Evolutionary conservation across 2,888 invertebrate genomes (phyloP).

Genomic region (Cerceris ruficornis): DNA sequence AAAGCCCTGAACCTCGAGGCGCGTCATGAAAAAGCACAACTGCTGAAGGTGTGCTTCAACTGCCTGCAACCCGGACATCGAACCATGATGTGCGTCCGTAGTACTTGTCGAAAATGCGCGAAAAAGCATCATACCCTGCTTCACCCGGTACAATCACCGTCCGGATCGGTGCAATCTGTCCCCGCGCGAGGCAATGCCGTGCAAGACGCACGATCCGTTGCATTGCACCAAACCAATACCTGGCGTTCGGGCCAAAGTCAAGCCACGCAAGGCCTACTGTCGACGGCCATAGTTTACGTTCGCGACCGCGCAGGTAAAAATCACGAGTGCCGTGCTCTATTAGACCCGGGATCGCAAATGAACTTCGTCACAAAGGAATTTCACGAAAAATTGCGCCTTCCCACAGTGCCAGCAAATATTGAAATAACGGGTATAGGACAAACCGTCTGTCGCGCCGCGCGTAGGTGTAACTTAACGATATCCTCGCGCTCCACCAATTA

Average conservation of each 20-base stretch:
- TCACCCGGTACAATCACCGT: too few relatives aligned
- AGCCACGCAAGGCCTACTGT: background rate
- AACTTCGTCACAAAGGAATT: background rate
- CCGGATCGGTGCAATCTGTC: too few relatives aligned
- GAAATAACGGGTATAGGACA: background rate
- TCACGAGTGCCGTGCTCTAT: background rate
- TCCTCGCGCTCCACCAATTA: too few relatives aligned
- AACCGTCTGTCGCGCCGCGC: background rate
- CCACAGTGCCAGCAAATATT: background rate
- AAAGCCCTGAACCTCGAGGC: too few relatives aligned
- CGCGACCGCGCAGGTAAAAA: background rate
- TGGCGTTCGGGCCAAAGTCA: background rate
- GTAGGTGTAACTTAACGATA: background rate
- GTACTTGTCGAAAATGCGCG: background rate
- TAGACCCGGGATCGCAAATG: slow-evolving; percentile 1
- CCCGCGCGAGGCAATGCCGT: too few relatives aligned
- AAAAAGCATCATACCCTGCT: background rate
- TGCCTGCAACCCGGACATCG: slow-evolving; percentile 3
- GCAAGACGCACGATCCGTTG: too few relatives aligned
- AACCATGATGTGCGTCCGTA: background rate
- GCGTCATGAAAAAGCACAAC: background rate
- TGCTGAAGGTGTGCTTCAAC: slow-evolving; percentile 4
- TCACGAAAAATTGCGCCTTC: background rate
- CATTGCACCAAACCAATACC: background rate
- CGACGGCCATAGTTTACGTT: background rate